These are phyloP conservation scores for Aphidius ervi DNA, from an alignment of 1,140 invertebrate species.

Conservation along the genomic window DNA sequence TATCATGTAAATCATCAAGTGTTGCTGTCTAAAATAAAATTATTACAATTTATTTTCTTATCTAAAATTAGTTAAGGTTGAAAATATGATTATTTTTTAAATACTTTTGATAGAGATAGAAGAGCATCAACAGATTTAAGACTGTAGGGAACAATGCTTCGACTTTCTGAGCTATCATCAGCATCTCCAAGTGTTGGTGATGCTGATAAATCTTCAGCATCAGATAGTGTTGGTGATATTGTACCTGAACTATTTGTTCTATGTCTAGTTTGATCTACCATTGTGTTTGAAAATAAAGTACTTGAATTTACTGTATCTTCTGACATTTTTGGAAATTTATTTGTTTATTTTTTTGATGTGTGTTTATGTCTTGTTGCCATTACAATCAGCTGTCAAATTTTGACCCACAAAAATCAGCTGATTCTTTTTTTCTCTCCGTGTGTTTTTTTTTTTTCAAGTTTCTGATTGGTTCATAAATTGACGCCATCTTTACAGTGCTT, in stretches of 20 bases:
- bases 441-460: too few relatives aligned
- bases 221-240: conserved; percentile 30
- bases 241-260: conserved; percentile 27
- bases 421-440: too few relatives aligned
- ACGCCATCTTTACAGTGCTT: too few relatives aligned
- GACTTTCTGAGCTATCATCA: conserved; percentile 47
- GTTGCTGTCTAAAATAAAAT: conserved; percentile 28
- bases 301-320: neutral
- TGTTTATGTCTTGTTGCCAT: too few relatives aligned
- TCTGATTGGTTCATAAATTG: too few relatives aligned
- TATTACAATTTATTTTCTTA: neutral
- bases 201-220: conserved; percentile 31
- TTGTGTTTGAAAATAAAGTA: too few relatives aligned
- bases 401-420: too few relatives aligned
- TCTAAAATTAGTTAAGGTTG: neutral
- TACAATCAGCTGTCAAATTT: too few relatives aligned
- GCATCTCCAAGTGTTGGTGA: conserved; percentile 44
- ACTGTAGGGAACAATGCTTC: conserved; percentile 36
- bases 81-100: conserved; percentile 5
- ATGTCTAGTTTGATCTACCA: neutral
- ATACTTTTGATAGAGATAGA: conserved; percentile 41
- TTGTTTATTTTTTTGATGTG: too few relatives aligned
- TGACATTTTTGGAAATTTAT: too few relatives aligned
- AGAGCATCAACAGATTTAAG: conserved; percentile 43
- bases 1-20: conserved; percentile 45